Evolutionary conservation across 2,888 invertebrate species (phyloP), one percentile per base, ranked within the genome.

Genomic region (Spilarctia lutea): DNA sequence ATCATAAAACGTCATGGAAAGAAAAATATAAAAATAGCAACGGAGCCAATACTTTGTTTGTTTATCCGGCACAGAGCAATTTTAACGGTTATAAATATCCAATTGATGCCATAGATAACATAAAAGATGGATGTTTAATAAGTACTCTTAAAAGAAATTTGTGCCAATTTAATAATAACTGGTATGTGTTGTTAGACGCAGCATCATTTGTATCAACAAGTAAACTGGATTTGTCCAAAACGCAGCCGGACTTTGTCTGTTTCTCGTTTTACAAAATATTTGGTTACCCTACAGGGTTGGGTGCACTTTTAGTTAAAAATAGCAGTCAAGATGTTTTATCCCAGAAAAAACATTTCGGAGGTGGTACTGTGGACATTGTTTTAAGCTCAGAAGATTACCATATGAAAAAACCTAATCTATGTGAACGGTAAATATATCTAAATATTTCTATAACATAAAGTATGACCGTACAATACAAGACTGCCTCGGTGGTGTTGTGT

Each of bases 241-340:
- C 95, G 76, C 96, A 97, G 80, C 98, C 99, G 7, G 99, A 99
- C 93, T 99, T 99, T 96, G 97, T 99, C 0, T 97, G 97, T 74
- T 75, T 99, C 30, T 99, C 99, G 1, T 99, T 99, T 95, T 99
- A 99, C 94, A 99, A 99, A 96, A 98, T 99, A 87, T 99, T 99
- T 96, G 97, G 97, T 33, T 99, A 98, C 91, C 99, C 99, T 2
- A 99, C 99, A 71, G 99, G 99, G 6, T 94, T 99, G 30, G 99
- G 99, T 48, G 99, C 98, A 20, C 91, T 99, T 33, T 89, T 99
- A 74, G 97, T 99, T 0, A 97, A 96, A 87, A 98, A 98, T 88
- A 90, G 92, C 33, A 97, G 97, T 89, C 93, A 94, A 60, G 77
- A 94, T 86, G 92, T 97, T 16, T 93, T 99, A 79, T 94, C 96